phyloP scores from a whole-genome alignment of 2,113 vertebrate genomes.

The Psilopogon haemacephalus region DNA sequence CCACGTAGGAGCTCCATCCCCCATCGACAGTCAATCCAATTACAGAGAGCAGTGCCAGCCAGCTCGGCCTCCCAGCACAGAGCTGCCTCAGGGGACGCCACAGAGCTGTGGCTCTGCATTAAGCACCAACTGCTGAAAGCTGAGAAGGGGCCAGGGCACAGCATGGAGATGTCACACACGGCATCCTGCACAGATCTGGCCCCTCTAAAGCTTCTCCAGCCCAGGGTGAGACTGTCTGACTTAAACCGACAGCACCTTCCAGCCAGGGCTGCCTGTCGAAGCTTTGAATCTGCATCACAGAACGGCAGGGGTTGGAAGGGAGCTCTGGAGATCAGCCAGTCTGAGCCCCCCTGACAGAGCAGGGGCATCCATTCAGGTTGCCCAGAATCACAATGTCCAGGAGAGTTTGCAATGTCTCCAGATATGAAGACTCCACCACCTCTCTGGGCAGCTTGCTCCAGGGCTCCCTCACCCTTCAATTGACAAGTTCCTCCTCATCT shows the following conservation, averaged over 20 bases:
- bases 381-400: too few species aligned
- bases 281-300: too few species aligned
- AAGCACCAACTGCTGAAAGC: not conserved
- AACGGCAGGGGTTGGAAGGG: too few species aligned
- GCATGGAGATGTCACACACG: fast-evolving
- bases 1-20: not conserved
- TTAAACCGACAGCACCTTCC: not conserved
- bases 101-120: not conserved
- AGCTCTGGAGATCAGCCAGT: too few species aligned
- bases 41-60: not conserved
- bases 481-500: too few species aligned
- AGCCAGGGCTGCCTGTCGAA: not conserved
- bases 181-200: not conserved
- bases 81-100: fast-evolving
- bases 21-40: not conserved
- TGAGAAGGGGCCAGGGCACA: not conserved
- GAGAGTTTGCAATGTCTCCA: too few species aligned
- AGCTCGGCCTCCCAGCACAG: fast-evolving
- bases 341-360: too few species aligned
- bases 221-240: not conserved
- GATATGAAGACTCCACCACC: too few species aligned
- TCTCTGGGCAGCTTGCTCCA: too few species aligned
- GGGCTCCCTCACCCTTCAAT: too few species aligned
- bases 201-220: not conserved
- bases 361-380: too few species aligned